Evolutionary conservation across 1,140 invertebrate genomes (phyloP), one percentile per base, ranked within the genome.

Genomic region (Macrobrachium nipponense): DNA sequence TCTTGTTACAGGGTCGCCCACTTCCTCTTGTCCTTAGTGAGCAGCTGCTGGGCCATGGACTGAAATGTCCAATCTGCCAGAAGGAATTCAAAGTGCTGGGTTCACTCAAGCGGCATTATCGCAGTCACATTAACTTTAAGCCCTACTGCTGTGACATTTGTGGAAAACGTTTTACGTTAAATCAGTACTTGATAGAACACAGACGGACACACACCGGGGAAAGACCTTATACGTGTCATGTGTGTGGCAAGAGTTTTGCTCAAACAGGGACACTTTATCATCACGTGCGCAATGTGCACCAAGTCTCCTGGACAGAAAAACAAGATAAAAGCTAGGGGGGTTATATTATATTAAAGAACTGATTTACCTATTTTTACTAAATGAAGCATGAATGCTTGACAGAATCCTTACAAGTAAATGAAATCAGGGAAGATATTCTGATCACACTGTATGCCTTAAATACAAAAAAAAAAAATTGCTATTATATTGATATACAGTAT

Each of bases 161-260:
- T 88, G 90, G 90, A 20, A 92, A 92, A 87, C 90, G 91, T 5
- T 92, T 92, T 89, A 91, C 91, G 58, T 82, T 89, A 66, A 90
- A 96, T 59, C 97, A 97, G 90, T 96, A 97, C 90, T 92, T 97
- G 15, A 98, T 97, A 91, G 96, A 97, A 8, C 93, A 97, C 93
- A 92, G 94, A 93, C 92, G 95, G 20, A 97, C 90, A 96, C 96
- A 0, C 96, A 90, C 89, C 2, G 90, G 96, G 0, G 94, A 95
- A 88, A 95, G 95, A 90, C 95, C 95, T 0, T 95, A 95, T 89
- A 93, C 93, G 8, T 95, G 95, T 90, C 93, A 95, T 80, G 94
- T 95, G 81, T 95, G 95, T 85, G 96, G 96, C 80, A 96, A 97
- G 90, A 95, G 95, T 0, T 96, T 96, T 90, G 96, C 95, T 23